Evolutionary conservation across 2,797 vertebrate species (phyloP), one percentile per base, ranked within the genome.

Genomic region (Chromobotia macracanthus): DNA sequence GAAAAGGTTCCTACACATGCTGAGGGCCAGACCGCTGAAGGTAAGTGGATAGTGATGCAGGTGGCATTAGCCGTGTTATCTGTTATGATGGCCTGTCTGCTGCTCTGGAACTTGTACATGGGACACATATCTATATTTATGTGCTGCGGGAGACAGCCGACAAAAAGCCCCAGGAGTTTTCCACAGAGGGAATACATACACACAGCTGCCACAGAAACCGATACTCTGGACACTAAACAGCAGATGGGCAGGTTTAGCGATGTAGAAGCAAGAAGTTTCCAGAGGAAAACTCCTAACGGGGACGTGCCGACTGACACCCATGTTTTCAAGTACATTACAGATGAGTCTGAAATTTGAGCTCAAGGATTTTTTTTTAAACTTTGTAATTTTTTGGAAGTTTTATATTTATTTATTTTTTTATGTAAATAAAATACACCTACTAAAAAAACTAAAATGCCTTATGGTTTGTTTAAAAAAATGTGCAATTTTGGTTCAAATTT

Each of bases 321-420:
- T 23, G 25, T 72, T 61, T 87, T 91, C 53, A 90, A 92, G 68
- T 92, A 87, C 81, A 93, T 93, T 84, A 91, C 90, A 35, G 92
- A 93, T 38, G 93, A 94, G 87, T 94, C 92, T 9, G 93, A 93
- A 87, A 93, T 94, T 79, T 94, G 84, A 93, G 31, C 53, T 82
- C 86, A 74, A 82, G 84, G 72, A 61, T 72, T 0, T 53, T 80
- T 55, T 50, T 41, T 41, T 41, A 41, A 7, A 41, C 9, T 41
- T 68, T 55, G 5, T 13, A 53, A 41, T 41, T 8, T 41, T 41
- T 41, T 23, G 41, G 10, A 0, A 38, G 35, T 65, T 79, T 70
- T 65, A 1, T 72, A 72, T 12, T 8, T 72, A 79, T 79, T 79
- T 79, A 79, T 79, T 79, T 61, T n/a, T 72, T 3, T 75, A 64